Base-by-base conservation (phyloP, 2,888 invertebrate species). In the Sphaerophoria taeniata region DNA sequence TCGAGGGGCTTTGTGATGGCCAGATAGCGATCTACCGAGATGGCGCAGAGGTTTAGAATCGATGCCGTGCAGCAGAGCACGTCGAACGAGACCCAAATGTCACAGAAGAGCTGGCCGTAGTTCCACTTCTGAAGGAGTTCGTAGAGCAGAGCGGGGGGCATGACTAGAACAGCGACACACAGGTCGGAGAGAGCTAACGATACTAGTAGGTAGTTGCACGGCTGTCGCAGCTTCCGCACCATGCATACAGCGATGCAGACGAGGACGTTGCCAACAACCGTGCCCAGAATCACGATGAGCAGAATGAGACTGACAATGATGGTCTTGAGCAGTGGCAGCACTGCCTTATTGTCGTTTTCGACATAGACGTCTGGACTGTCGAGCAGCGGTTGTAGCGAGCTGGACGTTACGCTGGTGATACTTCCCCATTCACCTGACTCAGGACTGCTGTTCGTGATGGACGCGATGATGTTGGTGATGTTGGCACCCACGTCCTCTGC, bases 31-130 rank as follows among this genome's bases (percentile, higher is more conserved):
- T 99, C 99, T 80, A 99, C 96, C 75, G 98, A 98, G 92, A 99
- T 99, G 94, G 98, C 98, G 92, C 99, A 99, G 87, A 99, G 94
- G 93, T 99, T 99, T 65, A 99, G 94, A 89, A 99, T 99, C 89
- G 98, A 99, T n/a, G 99, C 99, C 24, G 99, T 98, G 91, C 98
- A 99, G 88, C 98, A 98, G 89, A 99, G 94, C 45, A 99, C 98
- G 92, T 99, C 99, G 91, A 98, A 97, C 72, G 98, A 97, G 81
- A 98, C 98, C 99, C 99, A 99, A 87, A 98, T 94, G 91, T 98
- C 97, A 92, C 99, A 99, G 89, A 98, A 95, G 85, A 96, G 94
- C 34, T 95, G 95, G 67, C 98, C 98, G 90, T 99, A 98, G 88
- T 96, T 95, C 99, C 99, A 99, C 89, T 95, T 95, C 81, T 98